Evolutionary conservation across 2,888 invertebrate species (phyloP), one percentile per base, ranked within the genome.

Genomic region (Thymelicus acteon): DNA sequence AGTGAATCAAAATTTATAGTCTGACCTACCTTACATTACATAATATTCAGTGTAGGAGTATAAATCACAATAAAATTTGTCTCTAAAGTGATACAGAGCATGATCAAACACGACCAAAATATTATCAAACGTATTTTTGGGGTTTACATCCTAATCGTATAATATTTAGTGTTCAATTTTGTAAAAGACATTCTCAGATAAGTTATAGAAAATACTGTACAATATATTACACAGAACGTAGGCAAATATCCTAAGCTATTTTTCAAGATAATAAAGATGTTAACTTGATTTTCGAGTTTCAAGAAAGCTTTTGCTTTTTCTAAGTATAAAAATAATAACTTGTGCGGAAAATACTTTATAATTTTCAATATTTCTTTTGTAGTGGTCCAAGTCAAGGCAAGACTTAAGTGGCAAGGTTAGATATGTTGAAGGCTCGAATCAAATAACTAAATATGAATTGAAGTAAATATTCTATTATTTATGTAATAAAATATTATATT

Each of bases 41-140:
- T 48, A 49, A 67, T 60, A 61, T 67, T 60, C 40, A 67, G 52
- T 60, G 48, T 67, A 67, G 52, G 58, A 67, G 60, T 52, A 49
- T 67, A 60, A 67, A 67, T 67, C 67, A 61, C 67, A 67, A 67
- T 67, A 48, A 67, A 54, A 52, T 52, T 60, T 52, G 60, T 67
- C 67, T 67, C 60, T 67, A 49, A 44, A 67, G 60, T 61, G 67
- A 44, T 61, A 61, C 24, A 67, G 60, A 65, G 24, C 44, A 15
- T 31, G 5, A 58, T 54, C 54, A 54, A 54, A 24, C 7, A 24
- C 24, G 54, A 49, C 39, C 39, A 44, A 40, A 19, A 40, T 52
- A 3, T 54, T 54, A 64, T 64, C 64, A 64, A 64, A 64, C 40
- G 64, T 40, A 48, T 64, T 64, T 40, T 54, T 64, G 64, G 64